Conservation (phyloP, 2,113 vertebrate genomes). For the Heterotilapia buettikoferi region DNA sequence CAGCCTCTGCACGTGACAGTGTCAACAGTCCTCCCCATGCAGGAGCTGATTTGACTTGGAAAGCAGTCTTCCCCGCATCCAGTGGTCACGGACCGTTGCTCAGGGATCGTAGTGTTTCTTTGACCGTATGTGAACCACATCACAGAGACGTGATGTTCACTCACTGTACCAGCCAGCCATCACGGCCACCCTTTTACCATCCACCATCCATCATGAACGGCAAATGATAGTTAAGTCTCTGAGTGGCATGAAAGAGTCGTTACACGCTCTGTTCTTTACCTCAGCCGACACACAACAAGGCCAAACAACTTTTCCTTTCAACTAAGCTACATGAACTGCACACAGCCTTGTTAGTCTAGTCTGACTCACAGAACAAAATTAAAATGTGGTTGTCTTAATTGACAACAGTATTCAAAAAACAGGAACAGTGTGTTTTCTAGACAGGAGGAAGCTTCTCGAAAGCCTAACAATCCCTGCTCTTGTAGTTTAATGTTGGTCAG, state of each 20-base stretch:
- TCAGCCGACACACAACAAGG: constrained; percentile 22
- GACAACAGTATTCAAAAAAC: constrained; percentile 32
- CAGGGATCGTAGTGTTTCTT: constrained; percentile 61
- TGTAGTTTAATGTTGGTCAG: constrained; percentile 35
- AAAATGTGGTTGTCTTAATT: constrained; percentile 41
- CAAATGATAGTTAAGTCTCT: constrained; percentile 36
- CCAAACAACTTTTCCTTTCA: constrained; percentile 46
- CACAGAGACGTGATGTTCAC: constrained; percentile 48
- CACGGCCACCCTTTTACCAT: neutral
- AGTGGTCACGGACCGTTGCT: constrained; percentile 81
- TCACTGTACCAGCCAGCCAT: constrained; percentile 1
- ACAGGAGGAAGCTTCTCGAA: constrained; percentile 18
- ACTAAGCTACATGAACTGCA: constrained; percentile 3
- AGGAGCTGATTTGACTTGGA: constrained; percentile 78
- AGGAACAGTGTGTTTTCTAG: constrained; percentile 32
- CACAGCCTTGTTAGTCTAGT: constrained; percentile 12
- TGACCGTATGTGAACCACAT: constrained; percentile 70
- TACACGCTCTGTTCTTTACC: neutral
- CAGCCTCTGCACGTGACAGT: constrained; percentile 49
- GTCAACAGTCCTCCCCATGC: constrained; percentile 65
- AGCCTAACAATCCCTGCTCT: constrained; percentile 11
- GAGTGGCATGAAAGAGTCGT: constrained; percentile 14
- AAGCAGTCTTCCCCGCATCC: constrained; percentile 67
- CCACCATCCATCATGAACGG: constrained; percentile 30
- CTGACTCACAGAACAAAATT: constrained; percentile 42